Conservation (phyloP, 2,113 vertebrate genomes). For the Chascanopsetta lugubris region DNA sequence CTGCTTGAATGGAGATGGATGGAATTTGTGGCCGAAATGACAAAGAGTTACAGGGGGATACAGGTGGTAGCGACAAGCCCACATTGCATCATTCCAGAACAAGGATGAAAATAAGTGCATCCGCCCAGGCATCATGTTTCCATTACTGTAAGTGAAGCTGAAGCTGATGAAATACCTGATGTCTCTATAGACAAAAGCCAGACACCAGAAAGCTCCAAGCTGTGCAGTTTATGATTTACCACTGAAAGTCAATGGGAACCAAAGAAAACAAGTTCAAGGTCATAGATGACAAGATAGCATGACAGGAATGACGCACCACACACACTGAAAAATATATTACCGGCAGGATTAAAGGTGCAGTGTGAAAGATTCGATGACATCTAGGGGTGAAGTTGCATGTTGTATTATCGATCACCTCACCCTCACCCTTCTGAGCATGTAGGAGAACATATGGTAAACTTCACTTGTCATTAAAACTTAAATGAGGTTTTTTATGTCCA, state of each 20-base stretch:
- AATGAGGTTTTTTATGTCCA: too few species aligned
- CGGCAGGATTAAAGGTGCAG: too few species aligned
- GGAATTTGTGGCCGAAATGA: background rate
- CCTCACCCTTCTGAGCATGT: too few species aligned
- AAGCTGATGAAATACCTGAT: background rate
- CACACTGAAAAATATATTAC: too few species aligned
- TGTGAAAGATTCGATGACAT: too few species aligned
- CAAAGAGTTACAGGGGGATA: background rate
- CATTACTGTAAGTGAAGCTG: background rate
- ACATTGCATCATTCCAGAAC: background rate
- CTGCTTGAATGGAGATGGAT: background rate
- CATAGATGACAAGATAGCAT: background rate
- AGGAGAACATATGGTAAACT: too few species aligned
- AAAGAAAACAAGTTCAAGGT: background rate
- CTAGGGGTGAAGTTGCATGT: too few species aligned
- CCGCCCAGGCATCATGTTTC: background rate
- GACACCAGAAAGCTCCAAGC: background rate
- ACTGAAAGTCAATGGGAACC: background rate
- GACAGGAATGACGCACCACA: background rate
- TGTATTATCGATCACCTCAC: too few species aligned
- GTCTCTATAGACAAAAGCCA: background rate
- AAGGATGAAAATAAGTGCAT: background rate
- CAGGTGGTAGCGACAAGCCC: background rate
- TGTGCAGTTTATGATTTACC: background rate
- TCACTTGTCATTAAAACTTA: too few species aligned